These are phyloP conservation scores for Nymphalis polychloros DNA, from an alignment of 2,888 invertebrate species.

Conservation along the genomic window DNA sequence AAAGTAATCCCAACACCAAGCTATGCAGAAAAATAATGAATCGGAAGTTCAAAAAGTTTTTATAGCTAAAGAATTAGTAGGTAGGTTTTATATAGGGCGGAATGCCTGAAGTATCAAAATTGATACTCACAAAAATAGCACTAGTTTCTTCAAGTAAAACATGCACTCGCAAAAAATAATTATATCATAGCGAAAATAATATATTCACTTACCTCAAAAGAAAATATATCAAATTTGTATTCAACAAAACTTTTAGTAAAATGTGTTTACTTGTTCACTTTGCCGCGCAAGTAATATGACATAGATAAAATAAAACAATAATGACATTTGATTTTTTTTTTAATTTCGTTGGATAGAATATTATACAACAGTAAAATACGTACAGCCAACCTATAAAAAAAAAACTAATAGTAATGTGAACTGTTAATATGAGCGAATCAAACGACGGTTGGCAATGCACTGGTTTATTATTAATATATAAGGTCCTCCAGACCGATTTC, in stretches of 20 bases:
- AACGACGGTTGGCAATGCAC: no score
- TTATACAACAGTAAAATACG: slow-evolving; percentile 44
- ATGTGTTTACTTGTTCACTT: slow-evolving; percentile 40
- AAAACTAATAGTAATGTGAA: slow-evolving; percentile 41
- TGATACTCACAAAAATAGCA: slow-evolving; percentile 46
- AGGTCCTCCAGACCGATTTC: no score
- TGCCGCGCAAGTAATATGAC: slow-evolving; percentile 38
- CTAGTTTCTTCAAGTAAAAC: slow-evolving; percentile 47
- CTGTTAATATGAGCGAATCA: no score
- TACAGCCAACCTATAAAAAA: slow-evolving; percentile 44
- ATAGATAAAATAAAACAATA: slow-evolving; percentile 39
- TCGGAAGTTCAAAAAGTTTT: slow-evolving; percentile 40
- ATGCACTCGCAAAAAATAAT: slow-evolving; percentile 45
- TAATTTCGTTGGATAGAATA: slow-evolving; percentile 43
- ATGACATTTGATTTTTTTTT: slow-evolving; percentile 35
- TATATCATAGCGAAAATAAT: slow-evolving; percentile 46
- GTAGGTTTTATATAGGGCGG: slow-evolving; percentile 46
- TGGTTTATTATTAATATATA: no score
- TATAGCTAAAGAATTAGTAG: slow-evolving; percentile 44
- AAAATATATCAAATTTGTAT: slow-evolving; percentile 44
- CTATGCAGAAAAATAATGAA: slow-evolving; percentile 44
- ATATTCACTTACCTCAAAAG: slow-evolving; percentile 47
- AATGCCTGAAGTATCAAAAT: slow-evolving; percentile 48
- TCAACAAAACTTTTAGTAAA: slow-evolving; percentile 47
- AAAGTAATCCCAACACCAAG: slow-evolving; percentile 46